A percentile compares a stretch with the other conserved stretches of the same genome.
Conservation (phyloP, 2,797 vertebrate genomes). For the Enoplosus armatus region DNA sequence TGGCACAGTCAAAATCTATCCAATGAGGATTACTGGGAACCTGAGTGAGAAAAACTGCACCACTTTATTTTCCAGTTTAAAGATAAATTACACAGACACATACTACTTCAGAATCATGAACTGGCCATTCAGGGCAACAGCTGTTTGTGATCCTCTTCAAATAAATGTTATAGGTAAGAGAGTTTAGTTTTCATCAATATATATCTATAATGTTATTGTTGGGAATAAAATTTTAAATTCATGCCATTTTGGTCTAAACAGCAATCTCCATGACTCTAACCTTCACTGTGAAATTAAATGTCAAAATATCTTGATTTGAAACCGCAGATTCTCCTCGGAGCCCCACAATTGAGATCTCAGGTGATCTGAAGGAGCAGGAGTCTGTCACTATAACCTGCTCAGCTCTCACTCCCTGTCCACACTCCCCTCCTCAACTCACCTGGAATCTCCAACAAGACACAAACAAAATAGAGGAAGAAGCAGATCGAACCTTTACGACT, state of each 20-base stretch:
- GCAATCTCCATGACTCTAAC: background rate
- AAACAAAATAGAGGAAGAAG: slow-evolving; percentile 13
- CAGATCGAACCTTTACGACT: slow-evolving; percentile 41
- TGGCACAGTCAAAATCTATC: background rate
- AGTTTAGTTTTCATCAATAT: background rate
- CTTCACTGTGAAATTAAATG: background rate
- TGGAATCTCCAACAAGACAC: slow-evolving; percentile 49
- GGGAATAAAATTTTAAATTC: too few relatives aligned
- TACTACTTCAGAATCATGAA: slow-evolving; percentile 65
- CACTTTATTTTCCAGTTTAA: slow-evolving; percentile 50
- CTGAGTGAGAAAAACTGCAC: slow-evolving; percentile 55
- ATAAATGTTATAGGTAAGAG: slow-evolving; percentile 59
- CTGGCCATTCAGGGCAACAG: background rate
- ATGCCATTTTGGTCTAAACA: background rate
- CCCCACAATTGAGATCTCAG: slow-evolving; percentile 26
- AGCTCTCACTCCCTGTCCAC: slow-evolving; percentile 70
- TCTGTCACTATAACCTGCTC: slow-evolving; percentile 66
- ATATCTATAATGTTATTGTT: background rate
- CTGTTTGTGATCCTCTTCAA: background rate
- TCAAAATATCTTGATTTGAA: background rate
- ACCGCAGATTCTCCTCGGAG: slow-evolving; percentile 48
- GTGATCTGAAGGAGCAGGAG: slow-evolving; percentile 28
- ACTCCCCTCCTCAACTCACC: slow-evolving; percentile 64
- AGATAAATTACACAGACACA: background rate
- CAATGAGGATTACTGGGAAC: slow-evolving; percentile 48